Conservation (phyloP, 2,797 vertebrate species). For the Eidolon dupreanum region DNA sequence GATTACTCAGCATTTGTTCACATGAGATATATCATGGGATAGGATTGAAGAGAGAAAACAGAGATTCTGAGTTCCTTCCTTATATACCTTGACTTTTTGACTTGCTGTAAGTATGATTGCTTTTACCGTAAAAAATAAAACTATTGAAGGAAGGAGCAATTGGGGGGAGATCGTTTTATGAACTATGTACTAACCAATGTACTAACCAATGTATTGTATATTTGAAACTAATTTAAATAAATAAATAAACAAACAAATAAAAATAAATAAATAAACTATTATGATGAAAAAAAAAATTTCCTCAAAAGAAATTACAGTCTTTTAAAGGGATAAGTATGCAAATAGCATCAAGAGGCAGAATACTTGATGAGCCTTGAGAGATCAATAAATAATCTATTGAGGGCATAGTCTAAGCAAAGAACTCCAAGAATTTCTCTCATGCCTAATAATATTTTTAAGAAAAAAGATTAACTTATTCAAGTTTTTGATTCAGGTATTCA, state of each 20-base stretch:
- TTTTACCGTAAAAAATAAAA: conserved; percentile 11
- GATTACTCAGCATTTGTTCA: background rate
- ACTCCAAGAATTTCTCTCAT: background rate
- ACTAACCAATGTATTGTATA: too few species aligned
- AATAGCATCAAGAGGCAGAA: background rate
- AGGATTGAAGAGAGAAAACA: background rate
- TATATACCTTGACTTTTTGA: background rate
- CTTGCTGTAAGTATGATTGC: background rate
- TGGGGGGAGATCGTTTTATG: too few species aligned
- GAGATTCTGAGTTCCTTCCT: background rate
- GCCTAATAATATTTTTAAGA: background rate
- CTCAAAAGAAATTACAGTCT: background rate
- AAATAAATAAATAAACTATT: background rate
- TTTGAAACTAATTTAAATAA: too few species aligned
- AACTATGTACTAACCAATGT: too few species aligned
- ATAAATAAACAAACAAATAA: background rate
- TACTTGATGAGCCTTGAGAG: background rate
- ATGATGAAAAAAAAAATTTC: background rate
- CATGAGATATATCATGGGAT: background rate
- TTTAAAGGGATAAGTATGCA: background rate
- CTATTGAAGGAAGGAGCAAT: too few species aligned
- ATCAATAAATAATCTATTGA: background rate
- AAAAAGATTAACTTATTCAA: background rate
- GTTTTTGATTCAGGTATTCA: background rate
- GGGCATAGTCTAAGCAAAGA: background rate